Conservation (phyloP, 2,113 vertebrate genomes). For the Arenaria interpres region DNA sequence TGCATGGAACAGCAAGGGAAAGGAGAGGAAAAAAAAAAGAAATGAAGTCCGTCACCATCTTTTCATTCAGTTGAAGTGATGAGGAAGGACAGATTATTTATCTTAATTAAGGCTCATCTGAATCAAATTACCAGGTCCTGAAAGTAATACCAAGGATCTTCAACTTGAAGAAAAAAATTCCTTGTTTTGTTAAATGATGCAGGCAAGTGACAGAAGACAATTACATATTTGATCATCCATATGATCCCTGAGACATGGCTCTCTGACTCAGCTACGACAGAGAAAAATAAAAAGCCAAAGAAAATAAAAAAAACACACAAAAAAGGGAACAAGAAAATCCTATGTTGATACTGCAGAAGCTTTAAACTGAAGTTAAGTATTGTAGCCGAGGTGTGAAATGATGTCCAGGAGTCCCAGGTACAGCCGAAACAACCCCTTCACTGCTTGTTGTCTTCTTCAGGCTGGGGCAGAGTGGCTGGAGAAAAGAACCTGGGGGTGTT, state of each 20-base stretch:
- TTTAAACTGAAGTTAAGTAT: neutral
- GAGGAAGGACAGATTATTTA: neutral
- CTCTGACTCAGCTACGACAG: neutral
- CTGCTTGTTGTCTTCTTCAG: neutral
- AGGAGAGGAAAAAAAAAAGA: neutral
- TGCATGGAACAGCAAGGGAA: neutral
- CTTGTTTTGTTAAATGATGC: neutral
- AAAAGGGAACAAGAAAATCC: neutral
- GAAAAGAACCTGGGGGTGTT: too few species aligned
- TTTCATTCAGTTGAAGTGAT: neutral
- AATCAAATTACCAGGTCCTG: neutral
- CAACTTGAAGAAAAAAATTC: neutral
- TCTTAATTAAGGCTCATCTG: conserved; percentile 4
- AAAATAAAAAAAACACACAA: neutral
- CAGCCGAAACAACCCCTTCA: neutral
- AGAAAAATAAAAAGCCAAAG: neutral
- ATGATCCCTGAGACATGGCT: neutral
- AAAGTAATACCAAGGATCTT: neutral
- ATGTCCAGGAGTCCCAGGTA: neutral
- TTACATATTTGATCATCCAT: neutral
- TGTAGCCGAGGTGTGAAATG: neutral
- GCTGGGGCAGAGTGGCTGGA: too few species aligned
- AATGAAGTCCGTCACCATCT: neutral
- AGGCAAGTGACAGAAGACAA: neutral
- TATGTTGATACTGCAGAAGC: neutral